Evolutionary conservation across 2,888 invertebrate species (phyloP), one percentile per base, ranked within the genome.

Genomic region (Quadroppia sp.): DNA sequence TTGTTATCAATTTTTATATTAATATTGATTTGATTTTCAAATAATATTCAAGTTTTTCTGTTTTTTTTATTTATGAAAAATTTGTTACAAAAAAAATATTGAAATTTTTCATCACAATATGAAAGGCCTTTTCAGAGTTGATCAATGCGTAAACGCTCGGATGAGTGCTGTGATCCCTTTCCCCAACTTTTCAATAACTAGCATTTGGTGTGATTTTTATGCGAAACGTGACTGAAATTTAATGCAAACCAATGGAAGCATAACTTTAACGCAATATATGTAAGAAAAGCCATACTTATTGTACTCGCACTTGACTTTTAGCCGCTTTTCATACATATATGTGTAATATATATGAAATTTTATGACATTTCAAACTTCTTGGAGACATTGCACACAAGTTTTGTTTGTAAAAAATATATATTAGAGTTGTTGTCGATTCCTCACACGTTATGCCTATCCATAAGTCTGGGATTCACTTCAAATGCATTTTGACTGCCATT

Each of bases 381-480:
- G 56, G 28, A 30, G 36, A 64, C 64, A 64, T 59, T 30, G n/a
- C 32, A 64, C 28, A 64, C 64, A 64, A 36, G 36, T 11, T 64
- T 64, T 20, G 36, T n/a, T 20, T 30, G 30, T n/a, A 40, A 36
- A 40, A 64, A 23, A 56, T 48, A 48, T 56, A 64, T 64, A 36
- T 36, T 11, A 64, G 36, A 32, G 13, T 1, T 36, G 25, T 32
- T 64, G 11, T 2, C 20, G 15, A 64, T 64, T 64, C 64, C n/a
- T 13, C 15, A 13, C 64, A 64, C 64, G 64, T 64, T 64, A 64
- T 64, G 64, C n/a, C 64, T 64, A 64, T 64, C 64, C 64, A 64
- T 64, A 64, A 64, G 36, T 15, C 3, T 15, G 32, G 64, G 64
- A 36, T 23, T 40, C 32, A 36, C 64, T 64, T n/a, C 17, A 64